Conservation (phyloP, 2,888 invertebrate species). For the Petrolisthes manimaculis region DNA sequence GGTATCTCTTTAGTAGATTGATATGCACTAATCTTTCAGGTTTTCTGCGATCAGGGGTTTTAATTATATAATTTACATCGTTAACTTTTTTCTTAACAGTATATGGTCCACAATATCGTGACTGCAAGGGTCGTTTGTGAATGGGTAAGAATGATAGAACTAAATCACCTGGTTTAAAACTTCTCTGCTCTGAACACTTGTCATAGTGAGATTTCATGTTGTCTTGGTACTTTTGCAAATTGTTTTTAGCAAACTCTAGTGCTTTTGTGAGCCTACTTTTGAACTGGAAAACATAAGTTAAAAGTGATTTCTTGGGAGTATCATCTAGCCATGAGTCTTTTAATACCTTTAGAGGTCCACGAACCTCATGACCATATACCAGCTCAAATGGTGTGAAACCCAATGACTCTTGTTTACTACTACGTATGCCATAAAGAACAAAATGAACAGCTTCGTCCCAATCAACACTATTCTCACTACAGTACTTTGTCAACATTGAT, state of each 20-base stretch:
- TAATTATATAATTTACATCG: neutral
- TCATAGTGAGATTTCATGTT: slow-evolving; percentile 12
- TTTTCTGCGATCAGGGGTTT: neutral
- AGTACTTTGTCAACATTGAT: neutral
- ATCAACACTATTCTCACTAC: neutral
- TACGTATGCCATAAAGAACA: neutral
- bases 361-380: slow-evolving; percentile 2
- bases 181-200: neutral
- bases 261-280: neutral
- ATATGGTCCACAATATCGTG: neutral
- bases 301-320: neutral
- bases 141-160: neutral
- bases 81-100: neutral
- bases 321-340: neutral
- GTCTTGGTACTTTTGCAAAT: neutral
- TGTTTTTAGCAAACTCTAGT: neutral
- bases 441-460: slow-evolving; percentile 13
- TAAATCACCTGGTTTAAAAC: neutral
- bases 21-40: neutral
- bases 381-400: neutral
- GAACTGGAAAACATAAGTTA: neutral
- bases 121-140: neutral
- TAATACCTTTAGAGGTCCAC: neutral
- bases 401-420: neutral
- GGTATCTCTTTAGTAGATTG: neutral